These are phyloP conservation scores for Drosophila malerkotliana DNA, from an alignment of 1,140 invertebrate genomes.

Conservation along the genomic window DNA sequence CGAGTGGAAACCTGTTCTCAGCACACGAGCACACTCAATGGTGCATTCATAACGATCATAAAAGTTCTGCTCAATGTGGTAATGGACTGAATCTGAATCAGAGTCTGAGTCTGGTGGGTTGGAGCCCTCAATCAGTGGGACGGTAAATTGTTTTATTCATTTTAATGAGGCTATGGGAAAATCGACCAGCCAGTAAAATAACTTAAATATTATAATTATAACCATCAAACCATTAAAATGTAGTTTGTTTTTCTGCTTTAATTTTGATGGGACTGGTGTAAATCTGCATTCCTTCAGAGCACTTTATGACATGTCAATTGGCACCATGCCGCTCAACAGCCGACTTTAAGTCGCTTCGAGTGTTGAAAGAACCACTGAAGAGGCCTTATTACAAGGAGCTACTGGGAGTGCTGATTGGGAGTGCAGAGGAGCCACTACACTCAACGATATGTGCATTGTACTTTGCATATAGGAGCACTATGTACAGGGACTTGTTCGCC, in stretches of 20 bases:
- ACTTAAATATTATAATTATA: not conserved
- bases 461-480: conserved; percentile 29
- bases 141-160: conserved; percentile 1
- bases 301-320: conserved; percentile 27
- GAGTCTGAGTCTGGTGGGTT: not conserved
- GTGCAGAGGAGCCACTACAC: conserved; percentile 29
- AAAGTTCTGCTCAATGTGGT: conserved; percentile 3
- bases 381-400: conserved; percentile 38
- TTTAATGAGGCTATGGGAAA: conserved; percentile 4
- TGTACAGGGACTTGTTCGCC: conserved; percentile 63
- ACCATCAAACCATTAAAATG: not conserved
- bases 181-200: not conserved
- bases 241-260: conserved; percentile 1
- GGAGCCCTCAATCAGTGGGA: conserved; percentile 9
- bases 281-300: not conserved
- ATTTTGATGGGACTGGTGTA: not conserved
- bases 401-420: conserved; percentile 35
- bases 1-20: conserved; percentile 40
- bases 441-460: conserved; percentile 19
- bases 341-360: conserved; percentile 43
- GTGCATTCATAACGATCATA: conserved; percentile 32
- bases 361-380: conserved; percentile 68
- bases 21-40: conserved; percentile 13
- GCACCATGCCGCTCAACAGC: conserved; percentile 6
- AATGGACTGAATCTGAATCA: not conserved